Base-by-base conservation (phyloP, 1,140 invertebrate species). In the Drosophila repleta region DNA sequence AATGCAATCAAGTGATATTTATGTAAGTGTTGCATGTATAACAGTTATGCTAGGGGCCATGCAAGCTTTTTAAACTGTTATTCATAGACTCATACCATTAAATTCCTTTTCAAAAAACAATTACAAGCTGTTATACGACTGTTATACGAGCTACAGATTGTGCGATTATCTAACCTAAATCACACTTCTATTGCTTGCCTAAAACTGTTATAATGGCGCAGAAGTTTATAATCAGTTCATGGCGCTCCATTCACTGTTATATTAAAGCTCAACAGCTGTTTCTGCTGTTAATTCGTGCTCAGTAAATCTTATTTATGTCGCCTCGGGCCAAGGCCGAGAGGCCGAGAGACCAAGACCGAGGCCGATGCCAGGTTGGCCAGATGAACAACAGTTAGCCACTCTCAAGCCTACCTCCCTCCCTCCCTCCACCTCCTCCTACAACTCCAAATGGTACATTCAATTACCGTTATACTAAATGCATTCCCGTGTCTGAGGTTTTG, bases 381-480 rank as follows among this genome's bases (percentile, higher is more conserved):
- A 43, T 24, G 21, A 24, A 48, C 52, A 39, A 48, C 41, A 35
- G 29, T 37, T 60, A 46, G 29, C 2, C 37, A 10, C 32, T 13
- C 24, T 1, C 3, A n/a, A n/a, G n/a, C n/a, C n/a, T n/a, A 4
- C 15, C 37, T 21, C 39, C 1, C 4, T 17, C 35, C 29, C 3
- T 29, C 29, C 2, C 7, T 6, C 29, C 2, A 3, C 24, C 29
- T 0, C 7, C 4, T 4, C n/a, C n/a, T n/a, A n/a, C n/a, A 7
- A 32, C 7, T 17, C 49, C 32, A 62, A 68, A 18, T 68, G 51
- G 49, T 63, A 57, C 46, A 66, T 58, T 71, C 55, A 71, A 71
- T 71, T 71, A 71, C 62, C 53, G 68, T 64, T 71, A 58, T 66
- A 71, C 46, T 65, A 70, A 71, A 51, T 71, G 68, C 68, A 71